Percentiles rank a stretch among this genome's conserved stretches.
These are phyloP conservation scores for Thera britannica DNA, from an alignment of 2,888 invertebrate genomes.

Conservation along the genomic window DNA sequence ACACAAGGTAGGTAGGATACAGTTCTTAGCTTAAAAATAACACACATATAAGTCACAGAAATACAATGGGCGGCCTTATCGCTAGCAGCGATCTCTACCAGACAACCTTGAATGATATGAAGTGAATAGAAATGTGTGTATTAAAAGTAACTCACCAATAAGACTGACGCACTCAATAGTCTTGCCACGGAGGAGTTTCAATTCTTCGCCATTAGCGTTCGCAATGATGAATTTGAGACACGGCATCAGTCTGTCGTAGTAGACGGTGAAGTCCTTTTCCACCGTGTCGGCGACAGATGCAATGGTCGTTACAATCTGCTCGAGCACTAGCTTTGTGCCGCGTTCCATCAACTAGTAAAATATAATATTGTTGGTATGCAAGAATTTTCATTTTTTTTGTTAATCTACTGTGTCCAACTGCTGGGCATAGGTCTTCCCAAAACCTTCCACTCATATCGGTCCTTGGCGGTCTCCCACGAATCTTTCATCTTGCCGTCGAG, in stretches of 20 bases:
- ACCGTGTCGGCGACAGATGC: constrained; percentile 99
- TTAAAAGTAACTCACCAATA: constrained; percentile 87
- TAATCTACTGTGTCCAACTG: no score
- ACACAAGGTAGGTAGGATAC: no score
- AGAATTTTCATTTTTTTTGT: background rate
- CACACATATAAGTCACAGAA: no score
- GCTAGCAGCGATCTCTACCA: no score
- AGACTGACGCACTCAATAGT: constrained; percentile 99
- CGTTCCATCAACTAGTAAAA: constrained; percentile 90
- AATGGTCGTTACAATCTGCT: constrained; percentile 99
- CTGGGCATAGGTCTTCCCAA: no score
- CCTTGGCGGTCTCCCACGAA: no score
- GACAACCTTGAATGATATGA: no score
- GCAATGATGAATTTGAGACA: constrained; percentile 98
- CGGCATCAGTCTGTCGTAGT: constrained; percentile 97
- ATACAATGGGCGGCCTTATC: no score
- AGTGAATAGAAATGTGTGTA: no score
- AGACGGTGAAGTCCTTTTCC: constrained; percentile 96
- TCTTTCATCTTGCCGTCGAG: no score
- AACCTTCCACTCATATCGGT: no score
- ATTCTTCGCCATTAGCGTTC: constrained; percentile 94
- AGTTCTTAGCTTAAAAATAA: no score
- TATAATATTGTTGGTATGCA: background rate
- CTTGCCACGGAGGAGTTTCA: constrained; percentile 97
- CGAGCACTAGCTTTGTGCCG: constrained; percentile 97